Base-by-base conservation (phyloP, 2,113 vertebrate genomes). In the Myiozetetes cayanensis region DNA sequence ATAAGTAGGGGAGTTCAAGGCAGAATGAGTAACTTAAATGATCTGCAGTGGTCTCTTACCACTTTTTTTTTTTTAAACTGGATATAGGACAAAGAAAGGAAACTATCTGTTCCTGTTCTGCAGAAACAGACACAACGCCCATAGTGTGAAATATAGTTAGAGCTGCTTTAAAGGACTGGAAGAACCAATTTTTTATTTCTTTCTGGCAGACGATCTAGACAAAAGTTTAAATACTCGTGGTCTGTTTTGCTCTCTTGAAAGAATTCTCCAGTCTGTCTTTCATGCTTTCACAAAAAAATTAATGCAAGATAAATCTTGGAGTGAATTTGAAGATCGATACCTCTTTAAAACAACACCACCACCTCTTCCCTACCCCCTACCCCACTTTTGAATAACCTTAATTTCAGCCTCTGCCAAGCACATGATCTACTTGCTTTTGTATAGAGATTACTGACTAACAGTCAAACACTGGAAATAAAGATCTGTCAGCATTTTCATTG, bases 401-500 rank as follows among this genome's bases (percentile, higher is more conserved):
- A 39, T 30, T 73, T 53, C 53, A 87, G 4, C 71, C 63, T 94
- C 81, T 94, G 71, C 77, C 66, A 85, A 73, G 31, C 91, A 73
- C 63, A 62, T 96, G 85, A 94, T 71, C 37, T 53, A 7, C 63
- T 94, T 71, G 59, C 46, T 91, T 87, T 96, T 96, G 67, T 94
- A 7, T 35, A 88, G 89, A 77, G 62, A 89, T 96, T 87, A 87
- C 39, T 72, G 79, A 81, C 59, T 67, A 86, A 56, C 49, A 89
- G 49, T 76, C 62, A 85, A 72, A 79, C 43, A 16, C 46, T 27
- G 39, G 25, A 76, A 85, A 79, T 89, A 94, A 85, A 87, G 52
- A 61, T 80, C 85, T 71, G 82, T 96, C 93, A 96, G 91, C 96
- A 19, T 90, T 94, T 95, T 82, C 50, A 52, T 83, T 94, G 71